Evolutionary conservation across 1,140 invertebrate genomes (phyloP).

Genomic region (Drosophila neocordata): DNA sequence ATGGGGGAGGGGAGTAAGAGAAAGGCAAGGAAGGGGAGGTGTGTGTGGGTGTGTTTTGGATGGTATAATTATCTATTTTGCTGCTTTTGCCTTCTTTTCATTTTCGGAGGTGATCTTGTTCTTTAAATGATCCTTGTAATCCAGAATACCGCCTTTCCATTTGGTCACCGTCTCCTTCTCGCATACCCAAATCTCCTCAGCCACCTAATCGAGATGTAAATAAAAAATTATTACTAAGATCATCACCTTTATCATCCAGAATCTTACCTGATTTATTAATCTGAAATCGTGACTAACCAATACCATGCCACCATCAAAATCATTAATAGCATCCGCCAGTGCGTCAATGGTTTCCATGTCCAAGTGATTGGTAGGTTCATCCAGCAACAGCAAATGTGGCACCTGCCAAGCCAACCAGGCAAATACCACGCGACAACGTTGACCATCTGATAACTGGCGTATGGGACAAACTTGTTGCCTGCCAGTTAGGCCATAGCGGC

Average conservation of each 20-base stretch:
- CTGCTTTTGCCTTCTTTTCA: conserved; percentile 74
- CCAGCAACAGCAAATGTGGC: conserved; percentile 96
- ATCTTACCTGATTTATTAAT: conserved; percentile 97
- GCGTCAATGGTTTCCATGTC: conserved; percentile 99
- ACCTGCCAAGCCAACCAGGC: conserved; percentile 98
- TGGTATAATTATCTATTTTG: conserved; percentile 45
- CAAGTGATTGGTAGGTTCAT: conserved; percentile 99
- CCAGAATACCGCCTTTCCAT: conserved; percentile 97
- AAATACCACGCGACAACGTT: conserved; percentile 99
- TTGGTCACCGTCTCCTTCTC: conserved; percentile 98
- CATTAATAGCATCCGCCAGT: conserved; percentile 97
- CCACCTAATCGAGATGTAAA: conserved; percentile 88
- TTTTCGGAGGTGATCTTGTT: conserved; percentile 78
- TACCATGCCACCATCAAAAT: conserved; percentile 99
- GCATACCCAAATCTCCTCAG: conserved; percentile 99
- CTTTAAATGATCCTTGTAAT: conserved; percentile 97
- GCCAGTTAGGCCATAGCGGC: conserved; percentile 97
- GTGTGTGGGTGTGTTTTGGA: conserved; percentile 14
- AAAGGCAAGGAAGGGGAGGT: conserved; percentile 1
- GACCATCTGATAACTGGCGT: conserved; percentile 98
- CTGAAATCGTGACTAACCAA: conserved; percentile 98
- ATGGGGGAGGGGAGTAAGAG: not conserved
- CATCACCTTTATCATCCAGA: too few species aligned
- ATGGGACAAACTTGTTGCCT: conserved; percentile 99
- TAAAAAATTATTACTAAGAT: not conserved